Evolutionary conservation across 2,888 invertebrate genomes (phyloP).

Genomic region (Drosophila neonasuta): DNA sequence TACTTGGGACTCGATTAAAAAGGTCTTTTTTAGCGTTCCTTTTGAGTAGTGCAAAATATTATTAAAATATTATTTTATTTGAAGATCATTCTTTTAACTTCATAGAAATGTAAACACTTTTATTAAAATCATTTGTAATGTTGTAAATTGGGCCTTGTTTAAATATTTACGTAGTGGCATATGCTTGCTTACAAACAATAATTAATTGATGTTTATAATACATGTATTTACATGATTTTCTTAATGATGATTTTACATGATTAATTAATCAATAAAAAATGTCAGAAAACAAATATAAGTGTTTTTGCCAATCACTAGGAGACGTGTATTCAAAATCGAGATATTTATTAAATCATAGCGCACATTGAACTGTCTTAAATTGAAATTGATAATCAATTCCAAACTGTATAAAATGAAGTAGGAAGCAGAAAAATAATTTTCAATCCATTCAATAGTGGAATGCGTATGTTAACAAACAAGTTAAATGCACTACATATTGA

Average conservation of each 20-base stretch:
- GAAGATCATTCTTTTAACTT: background rate
- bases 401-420: background rate
- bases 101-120: too few relatives aligned
- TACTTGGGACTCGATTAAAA: background rate
- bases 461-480: background rate
- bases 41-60: background rate
- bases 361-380: background rate
- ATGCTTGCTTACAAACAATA: background rate
- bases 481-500: background rate
- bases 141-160: background rate
- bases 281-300: too few relatives aligned
- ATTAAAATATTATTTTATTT: background rate
- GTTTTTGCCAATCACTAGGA: background rate
- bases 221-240: too few relatives aligned
- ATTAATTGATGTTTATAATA: background rate
- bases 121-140: background rate
- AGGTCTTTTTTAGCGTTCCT: background rate
- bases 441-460: background rate
- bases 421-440: background rate
- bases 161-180: background rate
- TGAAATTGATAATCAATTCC: too few relatives aligned
- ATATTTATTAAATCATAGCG: background rate
- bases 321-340: background rate
- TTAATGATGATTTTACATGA: too few relatives aligned
- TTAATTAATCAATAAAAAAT: too few relatives aligned